phyloP scores from a whole-genome alignment of 2,113 vertebrate genomes.

The Epinephelus cyanopodus region DNA sequence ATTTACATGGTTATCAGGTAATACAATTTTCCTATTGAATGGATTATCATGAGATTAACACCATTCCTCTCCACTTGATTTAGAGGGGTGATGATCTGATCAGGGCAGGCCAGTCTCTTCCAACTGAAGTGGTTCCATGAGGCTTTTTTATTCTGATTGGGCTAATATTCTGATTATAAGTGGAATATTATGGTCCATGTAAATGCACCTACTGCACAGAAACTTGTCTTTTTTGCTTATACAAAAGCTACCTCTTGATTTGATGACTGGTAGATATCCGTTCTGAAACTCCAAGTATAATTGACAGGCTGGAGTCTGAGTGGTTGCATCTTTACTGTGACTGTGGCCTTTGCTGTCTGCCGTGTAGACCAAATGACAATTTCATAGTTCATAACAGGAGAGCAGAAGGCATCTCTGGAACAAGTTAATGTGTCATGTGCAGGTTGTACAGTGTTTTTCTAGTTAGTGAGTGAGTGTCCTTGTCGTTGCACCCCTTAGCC shows the following conservation, averaged over 20 bases:
- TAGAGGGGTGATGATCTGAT: no score
- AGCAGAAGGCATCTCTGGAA: constrained; percentile 3
- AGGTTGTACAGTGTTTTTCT: constrained; percentile 38
- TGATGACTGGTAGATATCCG: constrained; percentile 1
- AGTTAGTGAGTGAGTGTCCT: constrained; percentile 27
- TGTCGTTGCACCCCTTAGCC: background rate
- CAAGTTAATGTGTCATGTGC: constrained; percentile 44
- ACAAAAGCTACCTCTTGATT: background rate
- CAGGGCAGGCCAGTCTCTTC: no score
- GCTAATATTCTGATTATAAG: no score
- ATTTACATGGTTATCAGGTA: no score
- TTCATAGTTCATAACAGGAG: constrained; percentile 25
- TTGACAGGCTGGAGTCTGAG: constrained; percentile 9
- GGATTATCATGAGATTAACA: no score
- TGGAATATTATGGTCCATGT: no score
- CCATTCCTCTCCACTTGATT: no score
- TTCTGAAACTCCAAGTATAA: constrained; percentile 16
- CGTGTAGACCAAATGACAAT: background rate
- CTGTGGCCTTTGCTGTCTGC: background rate
- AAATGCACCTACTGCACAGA: no score
- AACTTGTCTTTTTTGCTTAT: background rate
- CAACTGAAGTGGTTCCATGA: no score
- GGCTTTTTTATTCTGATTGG: no score
- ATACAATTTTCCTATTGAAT: no score
- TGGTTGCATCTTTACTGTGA: constrained; percentile 12